Evolutionary conservation across 64 coral and sea anemone species (phyloP).

Genomic region (Montipora capricornis): DNA sequence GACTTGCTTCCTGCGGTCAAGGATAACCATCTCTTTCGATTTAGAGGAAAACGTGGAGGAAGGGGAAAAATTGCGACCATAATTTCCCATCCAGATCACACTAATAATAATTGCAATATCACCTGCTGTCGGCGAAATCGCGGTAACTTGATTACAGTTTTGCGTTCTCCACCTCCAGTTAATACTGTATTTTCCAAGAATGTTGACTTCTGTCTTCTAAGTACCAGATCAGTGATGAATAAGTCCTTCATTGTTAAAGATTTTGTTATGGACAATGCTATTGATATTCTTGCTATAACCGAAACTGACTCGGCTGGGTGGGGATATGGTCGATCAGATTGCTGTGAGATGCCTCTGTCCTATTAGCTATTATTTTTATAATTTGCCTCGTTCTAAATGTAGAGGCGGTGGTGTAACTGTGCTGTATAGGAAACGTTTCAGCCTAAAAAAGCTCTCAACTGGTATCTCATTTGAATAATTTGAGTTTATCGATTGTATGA

Average conservation of each 20-base stretch:
- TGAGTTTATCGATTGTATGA: slow-evolving; percentile 61
- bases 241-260: too few relatives aligned
- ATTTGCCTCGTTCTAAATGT: slow-evolving; percentile 34
- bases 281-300: slow-evolving; percentile 2
- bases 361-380: slow-evolving; percentile 48
- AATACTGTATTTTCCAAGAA: neutral
- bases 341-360: slow-evolving; percentile 51
- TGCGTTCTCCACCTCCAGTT: neutral
- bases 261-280: neutral
- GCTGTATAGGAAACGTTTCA: slow-evolving; percentile 57
- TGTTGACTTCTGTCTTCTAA: slow-evolving; percentile 4
- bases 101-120: too few relatives aligned
- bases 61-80: too few relatives aligned
- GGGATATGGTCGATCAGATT: slow-evolving; percentile 1
- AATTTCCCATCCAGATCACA: too few relatives aligned
- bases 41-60: too few relatives aligned
- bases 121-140: too few relatives aligned
- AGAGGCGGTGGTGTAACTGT: slow-evolving; percentile 57
- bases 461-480: slow-evolving; percentile 52
- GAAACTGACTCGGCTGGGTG: slow-evolving; percentile 1
- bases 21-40: too few relatives aligned
- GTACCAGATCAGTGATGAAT: slow-evolving; percentile 16
- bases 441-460: slow-evolving; percentile 29
- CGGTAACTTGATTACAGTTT: neutral
- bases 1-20: too few relatives aligned